Evolutionary conservation across 2,113 vertebrate species (phyloP), one percentile per base, ranked within the genome.

Genomic region (western clawed frog (Xenopus tropicalis)): DNA sequence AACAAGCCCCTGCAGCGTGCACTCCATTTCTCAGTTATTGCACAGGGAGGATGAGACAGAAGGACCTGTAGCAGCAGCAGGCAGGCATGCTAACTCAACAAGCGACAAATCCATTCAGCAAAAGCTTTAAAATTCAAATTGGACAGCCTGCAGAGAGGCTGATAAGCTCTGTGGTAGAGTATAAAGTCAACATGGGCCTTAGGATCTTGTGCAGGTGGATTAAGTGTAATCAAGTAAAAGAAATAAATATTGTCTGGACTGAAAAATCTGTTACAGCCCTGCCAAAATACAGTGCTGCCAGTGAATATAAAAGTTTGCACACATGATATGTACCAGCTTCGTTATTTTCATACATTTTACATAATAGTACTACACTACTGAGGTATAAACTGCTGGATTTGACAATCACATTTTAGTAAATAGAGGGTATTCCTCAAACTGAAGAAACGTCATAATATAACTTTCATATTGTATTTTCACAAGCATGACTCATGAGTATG

Each of bases 51-150:
- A 84, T 62, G 62, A 54, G 77, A 57, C 68, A 78, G 56, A 48
- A 42, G 57, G n/a, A 76, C 70, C 70, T 72, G 58, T 70, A 78
- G 64, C 21, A 77, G 64, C 21, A 77, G 70, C 72, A 51, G 57
- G 21, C 61, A 78, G 72, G 79, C 81, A 82, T 13, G 83, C 16
- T 52, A 74, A 59, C 64, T 86, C 79, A 86, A 85, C 74, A 78
- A 81, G 82, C 82, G 81, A 82, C 71, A 86, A 86, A 88, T 87
- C 83, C 83, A 86, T 84, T 86, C 82, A 82, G 81, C 82, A 87
- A 80, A 69, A 80, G 72, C 85, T 91, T 90, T 88, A 87, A 93
- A 95, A 94, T 95, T 93, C 88, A 93, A 92, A 93, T 86, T 80
- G 81, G 84, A 82, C 82, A 83, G 86, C 80, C 90, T 94, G 92